Conservation (phyloP, 2,888 invertebrate genomes). For the Lasioglossum villosulum region DNA sequence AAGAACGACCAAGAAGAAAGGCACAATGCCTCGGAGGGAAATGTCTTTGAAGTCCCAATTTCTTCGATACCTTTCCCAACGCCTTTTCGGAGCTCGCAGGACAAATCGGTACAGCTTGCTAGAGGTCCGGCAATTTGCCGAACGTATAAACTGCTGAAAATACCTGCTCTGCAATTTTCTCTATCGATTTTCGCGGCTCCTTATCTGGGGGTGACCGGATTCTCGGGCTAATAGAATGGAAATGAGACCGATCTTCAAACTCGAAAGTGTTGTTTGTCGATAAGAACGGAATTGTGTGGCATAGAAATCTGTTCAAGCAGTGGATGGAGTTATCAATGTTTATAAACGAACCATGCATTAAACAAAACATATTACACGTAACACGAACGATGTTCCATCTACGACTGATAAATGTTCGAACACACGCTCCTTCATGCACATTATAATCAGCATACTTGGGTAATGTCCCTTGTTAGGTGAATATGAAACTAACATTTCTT, state of each 20-base stretch:
- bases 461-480: too few relatives aligned
- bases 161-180: conserved; percentile 41
- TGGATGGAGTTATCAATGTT: too few relatives aligned
- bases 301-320: too few relatives aligned
- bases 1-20: conserved; percentile 15
- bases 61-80: conserved; percentile 54
- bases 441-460: too few relatives aligned
- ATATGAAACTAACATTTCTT: too few relatives aligned
- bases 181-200: conserved; percentile 56
- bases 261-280: not conserved
- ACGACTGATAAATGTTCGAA: too few relatives aligned
- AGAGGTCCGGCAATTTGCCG: conserved; percentile 69
- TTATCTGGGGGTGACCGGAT: not conserved
- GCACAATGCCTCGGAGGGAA: conserved; percentile 19
- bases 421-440: too few relatives aligned
- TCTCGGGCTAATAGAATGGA: not conserved
- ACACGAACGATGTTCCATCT: too few relatives aligned
- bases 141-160: conserved; percentile 48
- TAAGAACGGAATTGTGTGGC: not conserved
- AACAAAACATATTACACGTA: too few relatives aligned
- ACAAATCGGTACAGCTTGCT: conserved; percentile 54
- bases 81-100: conserved; percentile 25
- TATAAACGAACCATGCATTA: too few relatives aligned
- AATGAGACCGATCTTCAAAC: not conserved
- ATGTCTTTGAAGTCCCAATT: conserved; percentile 66